Conservation (phyloP, 2,888 invertebrate species). For the Scrobipalpa costella region DNA sequence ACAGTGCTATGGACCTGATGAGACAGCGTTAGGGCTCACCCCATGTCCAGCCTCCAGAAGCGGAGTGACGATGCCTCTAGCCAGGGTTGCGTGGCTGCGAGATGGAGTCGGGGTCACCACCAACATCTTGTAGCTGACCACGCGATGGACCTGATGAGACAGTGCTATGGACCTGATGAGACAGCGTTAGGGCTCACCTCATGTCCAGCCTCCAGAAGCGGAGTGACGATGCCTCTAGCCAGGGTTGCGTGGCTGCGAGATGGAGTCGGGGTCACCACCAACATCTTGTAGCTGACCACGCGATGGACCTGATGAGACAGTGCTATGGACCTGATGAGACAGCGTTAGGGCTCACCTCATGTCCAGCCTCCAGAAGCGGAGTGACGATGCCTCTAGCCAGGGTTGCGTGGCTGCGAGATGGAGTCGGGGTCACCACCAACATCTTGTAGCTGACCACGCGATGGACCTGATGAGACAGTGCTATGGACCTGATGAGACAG, state of each 20-base stretch:
- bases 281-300: conserved; percentile 45
- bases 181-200: no score
- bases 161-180: no score
- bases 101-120: no score
- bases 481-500: no score
- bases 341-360: conserved; percentile 57
- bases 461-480: conserved; percentile 27
- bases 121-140: no score
- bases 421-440: conserved; percentile 48
- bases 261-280: conserved; percentile 50
- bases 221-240: conserved; percentile 51
- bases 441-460: conserved; percentile 46
- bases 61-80: no score
- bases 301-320: conserved; percentile 24
- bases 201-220: conserved; percentile 56
- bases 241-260: conserved; percentile 55
- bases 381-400: conserved; percentile 54
- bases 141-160: no score
- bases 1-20: no score
- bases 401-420: conserved; percentile 54
- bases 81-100: no score
- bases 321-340: no score
- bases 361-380: conserved; percentile 53
- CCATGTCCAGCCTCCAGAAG: no score
- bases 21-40: no score